Conservation (phyloP, 1,140 invertebrate genomes). For the Contarinia nasturtii region DNA sequence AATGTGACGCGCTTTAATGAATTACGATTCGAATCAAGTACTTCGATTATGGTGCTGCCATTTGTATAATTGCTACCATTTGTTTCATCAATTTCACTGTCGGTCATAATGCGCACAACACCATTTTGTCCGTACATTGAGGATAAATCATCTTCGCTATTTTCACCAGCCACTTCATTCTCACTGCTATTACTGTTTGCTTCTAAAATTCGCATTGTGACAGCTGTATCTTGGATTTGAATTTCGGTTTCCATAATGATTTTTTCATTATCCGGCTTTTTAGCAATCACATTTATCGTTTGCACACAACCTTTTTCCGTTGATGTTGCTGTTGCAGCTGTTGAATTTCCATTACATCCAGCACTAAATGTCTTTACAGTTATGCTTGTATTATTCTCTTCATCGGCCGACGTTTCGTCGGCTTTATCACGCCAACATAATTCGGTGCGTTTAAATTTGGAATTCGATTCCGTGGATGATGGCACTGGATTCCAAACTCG, state of each 20-base stretch:
- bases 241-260: slow-evolving; percentile 64
- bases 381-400: not conserved
- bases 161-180: slow-evolving; percentile 15
- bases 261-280: slow-evolving; percentile 24
- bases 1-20: slow-evolving; percentile 49
- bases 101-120: slow-evolving; percentile 33
- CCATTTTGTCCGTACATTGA: slow-evolving; percentile 13
- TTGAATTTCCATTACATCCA: not conserved
- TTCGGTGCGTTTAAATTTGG: not conserved
- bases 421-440: not conserved
- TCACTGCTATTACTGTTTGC: slow-evolving; percentile 33
- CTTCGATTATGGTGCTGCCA: slow-evolving; percentile 7
- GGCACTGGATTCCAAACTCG: slow-evolving; percentile 11
- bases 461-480: not conserved
- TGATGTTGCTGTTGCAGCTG: too few relatives aligned
- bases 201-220: slow-evolving; percentile 63
- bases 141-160: slow-evolving; percentile 10
- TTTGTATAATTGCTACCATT: slow-evolving; percentile 24
- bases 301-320: not conserved
- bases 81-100: slow-evolving; percentile 31
- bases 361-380: too few relatives aligned
- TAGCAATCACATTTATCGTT: not conserved
- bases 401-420: slow-evolving; percentile 2
- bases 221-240: slow-evolving; percentile 52
- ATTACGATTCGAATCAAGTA: slow-evolving; percentile 19